A percentile compares a stretch with the other conserved stretches of the same genome.
Conservation (phyloP, 2,113 vertebrate genomes). For the Datnioides undecimradiatus region DNA sequence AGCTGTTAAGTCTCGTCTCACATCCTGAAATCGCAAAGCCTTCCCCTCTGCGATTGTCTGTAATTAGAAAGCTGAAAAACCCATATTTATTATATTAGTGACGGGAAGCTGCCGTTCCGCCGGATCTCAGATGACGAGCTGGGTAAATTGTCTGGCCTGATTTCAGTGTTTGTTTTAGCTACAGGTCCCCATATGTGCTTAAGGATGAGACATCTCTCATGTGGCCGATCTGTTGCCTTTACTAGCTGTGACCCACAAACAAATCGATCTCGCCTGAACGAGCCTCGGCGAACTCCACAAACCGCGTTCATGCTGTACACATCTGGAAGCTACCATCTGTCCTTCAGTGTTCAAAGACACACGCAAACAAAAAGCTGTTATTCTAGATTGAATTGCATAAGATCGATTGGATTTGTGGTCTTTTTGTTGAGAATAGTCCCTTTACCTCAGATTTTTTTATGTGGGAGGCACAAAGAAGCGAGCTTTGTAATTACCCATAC, state of each 20-base stretch:
- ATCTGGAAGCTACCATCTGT: conserved; percentile 71
- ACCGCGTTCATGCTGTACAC: conserved; percentile 44
- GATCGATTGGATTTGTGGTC: background rate
- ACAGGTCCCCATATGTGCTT: conserved; percentile 42
- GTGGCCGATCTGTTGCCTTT: conserved; percentile 44
- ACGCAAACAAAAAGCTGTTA: too few relatives aligned
- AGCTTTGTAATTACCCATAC: conserved; percentile 8
- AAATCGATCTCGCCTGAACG: conserved; percentile 42
- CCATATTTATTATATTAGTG: conserved; percentile 43
- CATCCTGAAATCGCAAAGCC: conserved; percentile 18
- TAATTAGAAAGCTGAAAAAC: conserved; percentile 55
- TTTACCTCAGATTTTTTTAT: background rate
- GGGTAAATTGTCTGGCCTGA: background rate
- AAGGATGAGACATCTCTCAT: conserved; percentile 11
- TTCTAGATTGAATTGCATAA: background rate
- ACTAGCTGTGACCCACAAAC: conserved; percentile 53
- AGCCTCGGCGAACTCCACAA: conserved; percentile 22
- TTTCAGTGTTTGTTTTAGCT: conserved; percentile 33
- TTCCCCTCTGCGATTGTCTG: conserved; percentile 14
- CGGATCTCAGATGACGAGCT: conserved; percentile 21
- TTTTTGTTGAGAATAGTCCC: background rate
- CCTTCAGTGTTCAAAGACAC: background rate
- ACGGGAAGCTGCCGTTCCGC: background rate
- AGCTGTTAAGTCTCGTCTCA: conserved; percentile 42
- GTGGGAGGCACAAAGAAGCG: background rate